Percentiles rank a stretch among this genome's conserved stretches.
These are phyloP conservation scores for Monochamus saltuarius DNA, from an alignment of 1,140 invertebrate genomes.

Conservation along the genomic window DNA sequence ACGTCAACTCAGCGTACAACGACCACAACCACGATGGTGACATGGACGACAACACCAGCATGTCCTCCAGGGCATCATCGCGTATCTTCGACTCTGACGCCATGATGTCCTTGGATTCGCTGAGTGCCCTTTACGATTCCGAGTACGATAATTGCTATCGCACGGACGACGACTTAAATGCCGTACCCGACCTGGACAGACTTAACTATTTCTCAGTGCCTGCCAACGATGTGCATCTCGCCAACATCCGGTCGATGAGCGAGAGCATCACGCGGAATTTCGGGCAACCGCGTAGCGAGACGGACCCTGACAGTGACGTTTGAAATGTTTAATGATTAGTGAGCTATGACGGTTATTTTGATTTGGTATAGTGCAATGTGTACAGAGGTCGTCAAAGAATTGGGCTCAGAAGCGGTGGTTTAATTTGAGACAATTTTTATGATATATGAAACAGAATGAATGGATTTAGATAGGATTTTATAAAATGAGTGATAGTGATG, in stretches of 20 bases:
- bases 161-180: constrained; percentile 52
- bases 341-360: no score
- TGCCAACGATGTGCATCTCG: constrained; percentile 70
- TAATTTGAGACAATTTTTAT: not conserved
- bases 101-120: constrained; percentile 72
- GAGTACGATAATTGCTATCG: constrained; percentile 71
- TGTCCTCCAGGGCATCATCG: constrained; percentile 75
- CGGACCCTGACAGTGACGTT: constrained; percentile 65
- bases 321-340: no score
- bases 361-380: no score
- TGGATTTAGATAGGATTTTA: not conserved
- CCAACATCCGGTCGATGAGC: constrained; percentile 73
- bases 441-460: not conserved
- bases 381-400: constrained; percentile 2
- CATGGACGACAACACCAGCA: constrained; percentile 74
- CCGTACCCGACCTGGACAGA: constrained; percentile 49
- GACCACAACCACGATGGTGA: constrained; percentile 75
- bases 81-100: constrained; percentile 74
- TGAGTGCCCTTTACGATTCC: constrained; percentile 81
- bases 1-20: constrained; percentile 81
- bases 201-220: constrained; percentile 52
- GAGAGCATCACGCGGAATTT: constrained; percentile 75
- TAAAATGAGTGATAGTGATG: not conserved
- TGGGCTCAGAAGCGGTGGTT: not conserved
- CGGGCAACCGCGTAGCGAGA: constrained; percentile 65